These are phyloP conservation scores for Megaleporinus macrocephalus DNA, from an alignment of 2,113 vertebrate genomes.

Conservation along the genomic window DNA sequence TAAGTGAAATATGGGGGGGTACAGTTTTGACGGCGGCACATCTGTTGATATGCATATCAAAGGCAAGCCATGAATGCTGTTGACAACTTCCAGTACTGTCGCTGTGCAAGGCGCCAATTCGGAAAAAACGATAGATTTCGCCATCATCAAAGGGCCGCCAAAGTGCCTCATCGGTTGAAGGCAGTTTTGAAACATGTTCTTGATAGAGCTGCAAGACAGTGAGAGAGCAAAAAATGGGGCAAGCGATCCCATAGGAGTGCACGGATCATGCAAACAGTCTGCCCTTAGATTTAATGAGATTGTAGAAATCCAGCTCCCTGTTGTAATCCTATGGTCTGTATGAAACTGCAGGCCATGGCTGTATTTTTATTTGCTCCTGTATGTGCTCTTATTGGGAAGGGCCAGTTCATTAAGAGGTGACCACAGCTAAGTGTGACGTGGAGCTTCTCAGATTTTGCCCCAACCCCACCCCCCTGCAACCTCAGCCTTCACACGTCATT, in stretches of 20 bases:
- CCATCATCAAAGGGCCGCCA: conserved; percentile 31
- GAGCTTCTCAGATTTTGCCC: conserved; percentile 48
- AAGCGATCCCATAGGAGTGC: conserved; percentile 69
- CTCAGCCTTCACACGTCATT: conserved; percentile 72
- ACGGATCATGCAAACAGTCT: conserved; percentile 72
- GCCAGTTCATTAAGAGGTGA: conserved; percentile 58
- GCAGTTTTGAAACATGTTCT: conserved; percentile 53
- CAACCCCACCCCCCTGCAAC: conserved; percentile 14
- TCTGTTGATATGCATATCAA: conserved; percentile 53
- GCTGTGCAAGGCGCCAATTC: conserved; percentile 15
- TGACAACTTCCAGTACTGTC: conserved; percentile 44
- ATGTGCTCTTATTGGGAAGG: conserved; percentile 62
- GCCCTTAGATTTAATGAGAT: conserved; percentile 78
- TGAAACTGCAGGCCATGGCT: conserved; percentile 76
- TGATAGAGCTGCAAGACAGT: conserved; percentile 59
- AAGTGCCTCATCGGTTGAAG: conserved; percentile 45
- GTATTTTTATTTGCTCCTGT: conserved; percentile 79
- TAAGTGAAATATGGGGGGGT: conserved; percentile 11
- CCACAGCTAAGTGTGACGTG: conserved; percentile 37
- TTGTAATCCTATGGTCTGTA: conserved; percentile 64
- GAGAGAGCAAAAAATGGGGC: conserved; percentile 59
- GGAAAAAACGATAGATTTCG: conserved; percentile 26
- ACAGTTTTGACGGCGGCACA: conserved; percentile 30
- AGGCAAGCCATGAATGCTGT: conserved; percentile 41
- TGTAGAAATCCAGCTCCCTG: conserved; percentile 70